phyloP scores from a whole-genome alignment of 2,113 vertebrate species.

The Colinus virginianus region DNA sequence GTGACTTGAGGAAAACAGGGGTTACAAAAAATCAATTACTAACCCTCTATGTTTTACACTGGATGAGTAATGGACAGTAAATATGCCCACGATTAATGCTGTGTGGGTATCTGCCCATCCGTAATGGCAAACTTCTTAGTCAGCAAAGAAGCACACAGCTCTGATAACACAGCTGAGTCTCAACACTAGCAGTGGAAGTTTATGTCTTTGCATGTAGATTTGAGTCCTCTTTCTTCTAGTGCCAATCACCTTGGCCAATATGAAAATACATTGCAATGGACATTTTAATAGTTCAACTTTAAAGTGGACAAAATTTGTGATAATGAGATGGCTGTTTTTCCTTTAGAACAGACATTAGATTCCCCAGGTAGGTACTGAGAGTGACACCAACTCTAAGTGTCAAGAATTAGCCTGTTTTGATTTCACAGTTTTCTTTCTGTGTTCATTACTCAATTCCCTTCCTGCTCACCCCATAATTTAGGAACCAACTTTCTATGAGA shows the following conservation, averaged over 20 bases:
- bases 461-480: background rate
- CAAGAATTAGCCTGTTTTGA: background rate
- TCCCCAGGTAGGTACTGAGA: background rate
- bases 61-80: background rate
- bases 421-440: background rate
- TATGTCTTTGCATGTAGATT: background rate
- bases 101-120: background rate
- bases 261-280: background rate
- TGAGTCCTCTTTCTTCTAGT: background rate
- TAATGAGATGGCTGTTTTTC: background rate
- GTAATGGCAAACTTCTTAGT: background rate
- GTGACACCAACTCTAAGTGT: background rate
- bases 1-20: accelerated
- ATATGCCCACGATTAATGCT: background rate
- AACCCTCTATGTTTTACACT: background rate
- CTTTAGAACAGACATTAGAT: background rate
- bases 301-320: background rate
- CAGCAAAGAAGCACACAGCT: background rate
- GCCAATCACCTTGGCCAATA: background rate
- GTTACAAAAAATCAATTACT: background rate
- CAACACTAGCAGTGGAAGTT: background rate
- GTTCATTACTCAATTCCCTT: background rate
- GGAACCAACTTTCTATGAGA: background rate
- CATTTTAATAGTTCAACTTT: background rate
- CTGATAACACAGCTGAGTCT: background rate